Percentiles rank a stretch among this genome's conserved stretches.
Evolutionary conservation across 2,888 invertebrate species (phyloP).

Genomic region (Eledone cirrhosa): DNA sequence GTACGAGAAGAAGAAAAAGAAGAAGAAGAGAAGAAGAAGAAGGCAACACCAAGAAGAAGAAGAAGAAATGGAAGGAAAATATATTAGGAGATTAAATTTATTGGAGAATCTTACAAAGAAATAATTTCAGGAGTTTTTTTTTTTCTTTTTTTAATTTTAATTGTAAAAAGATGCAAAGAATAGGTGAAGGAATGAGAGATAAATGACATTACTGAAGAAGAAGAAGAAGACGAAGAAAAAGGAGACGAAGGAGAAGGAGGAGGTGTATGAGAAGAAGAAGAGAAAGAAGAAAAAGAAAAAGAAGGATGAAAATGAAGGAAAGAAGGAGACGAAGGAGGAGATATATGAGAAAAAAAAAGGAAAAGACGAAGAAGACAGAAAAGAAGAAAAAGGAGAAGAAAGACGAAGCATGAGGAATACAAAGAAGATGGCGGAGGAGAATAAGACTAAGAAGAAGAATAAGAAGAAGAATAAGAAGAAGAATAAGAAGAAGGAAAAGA

Average conservation of each 20-base stretch:
- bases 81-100: background rate
- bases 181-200: background rate
- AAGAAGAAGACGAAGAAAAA: background rate
- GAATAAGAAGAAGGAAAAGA: background rate
- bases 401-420: too few species aligned
- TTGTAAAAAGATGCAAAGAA: background rate
- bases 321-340: background rate
- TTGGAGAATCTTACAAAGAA: background rate
- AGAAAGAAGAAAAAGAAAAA: background rate
- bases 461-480: conserved; percentile 1
- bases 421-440: too few species aligned
- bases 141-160: too few species aligned
- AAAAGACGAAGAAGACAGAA: too few species aligned
- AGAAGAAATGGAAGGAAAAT: background rate
- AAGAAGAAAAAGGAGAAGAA: too few species aligned
- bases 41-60: background rate
- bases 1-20: background rate
- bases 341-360: too few species aligned
- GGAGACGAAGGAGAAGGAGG: background rate
- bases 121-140: background rate
- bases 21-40: background rate
- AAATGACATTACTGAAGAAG: background rate
- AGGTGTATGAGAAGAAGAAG: background rate
- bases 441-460: background rate
- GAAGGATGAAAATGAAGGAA: background rate